phyloP scores from a whole-genome alignment of 1,140 invertebrate genomes.

The Chelonus insularis region DNA sequence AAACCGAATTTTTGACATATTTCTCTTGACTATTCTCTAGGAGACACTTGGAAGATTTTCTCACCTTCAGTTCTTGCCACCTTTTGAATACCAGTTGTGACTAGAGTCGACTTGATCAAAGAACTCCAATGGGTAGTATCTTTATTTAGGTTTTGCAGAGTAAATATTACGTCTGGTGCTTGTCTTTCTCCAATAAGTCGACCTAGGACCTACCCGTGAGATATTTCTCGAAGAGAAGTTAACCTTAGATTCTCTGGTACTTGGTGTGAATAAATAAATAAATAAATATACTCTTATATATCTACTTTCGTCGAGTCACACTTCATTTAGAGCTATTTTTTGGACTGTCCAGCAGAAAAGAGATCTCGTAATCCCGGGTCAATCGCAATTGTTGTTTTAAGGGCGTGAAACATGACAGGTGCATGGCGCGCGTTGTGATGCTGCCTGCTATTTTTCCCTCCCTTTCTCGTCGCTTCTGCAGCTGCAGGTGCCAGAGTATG shows the following conservation, averaged over 20 bases:
- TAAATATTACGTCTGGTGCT: slow-evolving; percentile 47
- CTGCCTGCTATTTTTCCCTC: not conserved
- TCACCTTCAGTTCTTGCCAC: slow-evolving; percentile 22
- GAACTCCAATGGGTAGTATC: slow-evolving; percentile 28
- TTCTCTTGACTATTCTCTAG: not conserved
- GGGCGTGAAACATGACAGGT: slow-evolving; percentile 59
- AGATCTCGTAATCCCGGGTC: slow-evolving; percentile 43
- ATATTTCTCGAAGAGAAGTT: not conserved
- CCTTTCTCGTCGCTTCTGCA: slow-evolving; percentile 1
- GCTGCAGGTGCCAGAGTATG: slow-evolving; percentile 24
- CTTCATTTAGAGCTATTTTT: not conserved
- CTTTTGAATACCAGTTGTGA: not conserved
- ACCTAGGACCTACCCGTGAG: slow-evolving; percentile 4
- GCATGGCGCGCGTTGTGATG: slow-evolving; percentile 48
- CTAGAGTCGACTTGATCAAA: not conserved
- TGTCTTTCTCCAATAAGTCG: slow-evolving; percentile 20
- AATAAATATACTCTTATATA: slow-evolving; percentile 35
- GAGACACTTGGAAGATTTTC: slow-evolving; percentile 22
- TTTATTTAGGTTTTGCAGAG: slow-evolving; percentile 51
- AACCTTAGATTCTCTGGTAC: not conserved
- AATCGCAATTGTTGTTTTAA: slow-evolving; percentile 56
- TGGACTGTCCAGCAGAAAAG: slow-evolving; percentile 10
- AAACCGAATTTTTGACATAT: slow-evolving; percentile 6
- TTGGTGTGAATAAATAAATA: slow-evolving; percentile 39
- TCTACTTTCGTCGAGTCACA: slow-evolving; percentile 30